A percentile compares a stretch with the other conserved stretches of the same genome.
Evolutionary conservation across 2,113 vertebrate genomes (phyloP).

Genomic region (Amazona vittata): DNA sequence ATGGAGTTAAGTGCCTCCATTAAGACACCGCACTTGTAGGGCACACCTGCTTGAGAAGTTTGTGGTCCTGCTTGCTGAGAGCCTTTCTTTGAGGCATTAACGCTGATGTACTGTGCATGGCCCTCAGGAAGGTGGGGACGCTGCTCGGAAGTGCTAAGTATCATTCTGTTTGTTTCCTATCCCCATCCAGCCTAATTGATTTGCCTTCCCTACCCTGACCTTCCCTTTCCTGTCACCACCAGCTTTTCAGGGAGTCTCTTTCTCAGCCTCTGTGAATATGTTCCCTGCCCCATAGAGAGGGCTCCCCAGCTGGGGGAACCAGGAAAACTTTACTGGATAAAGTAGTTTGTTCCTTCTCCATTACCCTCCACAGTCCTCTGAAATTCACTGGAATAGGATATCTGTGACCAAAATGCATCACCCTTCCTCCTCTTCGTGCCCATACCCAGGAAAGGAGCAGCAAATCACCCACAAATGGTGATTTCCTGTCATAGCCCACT

Average conservation of each 20-base stretch:
- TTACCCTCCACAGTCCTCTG: neutral
- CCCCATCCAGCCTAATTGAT: neutral
- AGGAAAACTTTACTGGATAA: neutral
- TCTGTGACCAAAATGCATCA: neutral
- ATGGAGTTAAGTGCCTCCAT: constrained; percentile 4
- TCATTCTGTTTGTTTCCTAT: neutral
- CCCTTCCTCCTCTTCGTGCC: neutral
- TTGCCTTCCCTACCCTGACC: neutral
- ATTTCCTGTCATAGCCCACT: neutral
- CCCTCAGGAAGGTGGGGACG: neutral
- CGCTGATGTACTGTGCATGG: neutral
- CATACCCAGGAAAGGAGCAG: neutral
- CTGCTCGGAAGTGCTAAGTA: neutral
- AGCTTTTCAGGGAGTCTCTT: neutral
- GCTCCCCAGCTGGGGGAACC: neutral
- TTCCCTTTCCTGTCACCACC: neutral
- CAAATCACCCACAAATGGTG: neutral
- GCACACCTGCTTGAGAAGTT: neutral
- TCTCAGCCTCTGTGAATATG: neutral
- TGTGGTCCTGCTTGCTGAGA: neutral
- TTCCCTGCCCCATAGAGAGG: neutral
- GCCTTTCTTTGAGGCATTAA: neutral
- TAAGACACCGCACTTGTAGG: neutral
- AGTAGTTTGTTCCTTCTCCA: neutral
- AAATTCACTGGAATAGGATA: neutral